Evolutionary conservation across 2,888 invertebrate genomes (phyloP), one percentile per base, ranked within the genome.

Genomic region (Acanthosepion lycidas): DNA sequence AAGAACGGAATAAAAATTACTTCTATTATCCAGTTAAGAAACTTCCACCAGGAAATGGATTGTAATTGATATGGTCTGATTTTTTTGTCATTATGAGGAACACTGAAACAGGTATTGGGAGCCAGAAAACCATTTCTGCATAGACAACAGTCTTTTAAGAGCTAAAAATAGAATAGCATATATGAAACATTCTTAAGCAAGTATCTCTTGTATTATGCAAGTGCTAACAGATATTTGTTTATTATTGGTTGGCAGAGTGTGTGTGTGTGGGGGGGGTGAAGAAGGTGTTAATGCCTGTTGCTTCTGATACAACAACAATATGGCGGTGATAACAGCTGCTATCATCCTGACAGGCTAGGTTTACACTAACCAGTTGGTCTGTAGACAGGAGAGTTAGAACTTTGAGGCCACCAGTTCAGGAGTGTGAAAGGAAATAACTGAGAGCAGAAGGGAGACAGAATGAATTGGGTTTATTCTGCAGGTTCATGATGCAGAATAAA

Each of bases 191-290:
- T 78, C 78, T 78, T n/a, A n/a, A 78, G n/a, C 78, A 78, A 78
- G 78, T 78, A n/a, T 78, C 78, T 78, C 78, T 78, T 78, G 78
- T 78, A 78, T 78, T 78, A n/a, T 78, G n/a, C 78, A 78, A 78
- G 78, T 78, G 78, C 78, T 78, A 78, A 33, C n/a, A 78, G n/a
- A 78, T 18, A 59, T 59, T 59, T 59, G n/a, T n/a, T 78, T 78
- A 78, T 78, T 33, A n/a, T 78, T 78, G 33, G 78, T n/a, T 15
- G 9, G 33, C 5, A 15, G 78, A 23, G n/a, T n/a, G n/a, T 6
- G n/a, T 12, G 8, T 28, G 28, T 28, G 28, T 33, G 1, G 78
- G n/a, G n/a, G 0, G 78, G 78, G n/a, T 18, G 0, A 28, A 26
- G 78, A 78, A 48, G 59, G 91, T 33, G 78, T 26, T 49, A 59